phyloP scores from a whole-genome alignment of 2,888 invertebrate genomes.

The Hemaris fuciformis region DNA sequence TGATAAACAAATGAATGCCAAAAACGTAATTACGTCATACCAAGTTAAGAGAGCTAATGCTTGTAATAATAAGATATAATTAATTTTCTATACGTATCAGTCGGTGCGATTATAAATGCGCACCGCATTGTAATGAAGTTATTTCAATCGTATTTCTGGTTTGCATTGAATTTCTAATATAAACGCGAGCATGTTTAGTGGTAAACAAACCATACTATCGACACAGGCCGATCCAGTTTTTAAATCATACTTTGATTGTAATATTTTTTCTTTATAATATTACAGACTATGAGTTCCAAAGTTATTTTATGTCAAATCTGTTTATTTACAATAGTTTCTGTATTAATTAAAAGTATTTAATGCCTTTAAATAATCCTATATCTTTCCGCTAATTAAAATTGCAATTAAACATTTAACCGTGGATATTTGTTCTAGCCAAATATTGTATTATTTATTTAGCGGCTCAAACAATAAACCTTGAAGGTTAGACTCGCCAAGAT shows the following conservation, averaged over 20 bases:
- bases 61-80: neutral
- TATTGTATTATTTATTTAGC: no score
- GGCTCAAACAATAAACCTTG: no score
- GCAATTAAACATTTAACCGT: no score
- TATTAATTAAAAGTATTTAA: no score
- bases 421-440: no score
- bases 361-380: neutral
- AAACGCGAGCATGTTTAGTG: neutral
- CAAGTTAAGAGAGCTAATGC: no score
- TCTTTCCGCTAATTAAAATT: neutral
- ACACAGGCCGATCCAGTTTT: neutral
- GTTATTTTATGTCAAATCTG: no score
- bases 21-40: no score
- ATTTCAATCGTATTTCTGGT: neutral
- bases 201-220: neutral
- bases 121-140: neutral
- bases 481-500: no score
- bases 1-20: no score
- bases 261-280: neutral
- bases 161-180: constrained; percentile 4
- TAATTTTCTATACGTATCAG: neutral
- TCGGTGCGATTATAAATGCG: neutral
- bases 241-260: neutral
- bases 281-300: no score
- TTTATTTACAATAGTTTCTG: no score